phyloP scores from a whole-genome alignment of 2,113 vertebrate genomes.

The sheep (Ovis aries) region ARS-UI_Ramb_v3.0 NC_056076.1:1225001-1225500 shows the following conservation, averaged over 20 bases:
- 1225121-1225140: background rate
- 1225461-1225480: background rate
- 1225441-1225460: accelerated
- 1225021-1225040: background rate
- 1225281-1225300: background rate
- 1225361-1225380: background rate
- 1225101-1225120: background rate
- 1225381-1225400: no score
- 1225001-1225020: background rate
- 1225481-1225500: background rate
- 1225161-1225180: background rate
- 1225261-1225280: background rate
- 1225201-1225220: background rate
- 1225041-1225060: background rate
- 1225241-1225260: background rate
- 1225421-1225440: accelerated
- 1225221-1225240: background rate
- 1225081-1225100: background rate
- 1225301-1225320: background rate
- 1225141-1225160: background rate
- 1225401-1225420: no score
- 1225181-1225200: background rate
- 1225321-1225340: background rate
- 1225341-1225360: background rate
- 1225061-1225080: background rate